These are phyloP conservation scores for Sarcophaga variegata DNA, from an alignment of 2,888 invertebrate species.

Conservation along the genomic window DNA sequence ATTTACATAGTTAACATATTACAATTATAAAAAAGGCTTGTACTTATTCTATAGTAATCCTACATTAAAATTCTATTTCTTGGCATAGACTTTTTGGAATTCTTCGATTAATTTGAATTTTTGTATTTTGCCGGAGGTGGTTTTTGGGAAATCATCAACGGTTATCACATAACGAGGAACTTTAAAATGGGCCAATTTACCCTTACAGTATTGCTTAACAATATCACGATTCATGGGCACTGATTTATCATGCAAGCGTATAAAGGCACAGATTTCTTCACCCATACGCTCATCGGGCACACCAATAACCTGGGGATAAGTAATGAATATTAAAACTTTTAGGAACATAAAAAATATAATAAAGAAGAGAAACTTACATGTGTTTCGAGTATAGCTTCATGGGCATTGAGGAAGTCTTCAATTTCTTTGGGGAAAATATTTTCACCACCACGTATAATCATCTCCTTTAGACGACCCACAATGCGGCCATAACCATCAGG, in stretches of 20 bases:
- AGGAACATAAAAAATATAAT: neutral
- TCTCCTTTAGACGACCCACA: slow-evolving; percentile 88
- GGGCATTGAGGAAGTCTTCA: slow-evolving; percentile 87
- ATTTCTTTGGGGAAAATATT: slow-evolving; percentile 92
- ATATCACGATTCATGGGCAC: slow-evolving; percentile 83
- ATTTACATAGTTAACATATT: too few relatives aligned
- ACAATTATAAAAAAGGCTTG: neutral
- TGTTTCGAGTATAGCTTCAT: slow-evolving; percentile 87
- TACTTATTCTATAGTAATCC: neutral
- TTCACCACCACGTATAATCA: slow-evolving; percentile 91
- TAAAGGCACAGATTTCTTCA: slow-evolving; percentile 87
- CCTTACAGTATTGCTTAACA: slow-evolving; percentile 85
- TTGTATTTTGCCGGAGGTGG: slow-evolving; percentile 90
- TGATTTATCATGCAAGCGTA: slow-evolving; percentile 83
- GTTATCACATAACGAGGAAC: slow-evolving; percentile 87
- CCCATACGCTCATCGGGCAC: slow-evolving; percentile 88
- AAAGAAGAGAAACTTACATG: slow-evolving; percentile 82
- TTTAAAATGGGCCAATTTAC: slow-evolving; percentile 89
- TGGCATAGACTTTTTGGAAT: slow-evolving; percentile 69
- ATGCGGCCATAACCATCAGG: slow-evolving; percentile 87
- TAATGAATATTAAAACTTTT: slow-evolving; percentile 54
- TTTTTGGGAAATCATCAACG: slow-evolving; percentile 88
- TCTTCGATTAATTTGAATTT: slow-evolving; percentile 84
- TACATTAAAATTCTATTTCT: slow-evolving; percentile 1
- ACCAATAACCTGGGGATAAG: slow-evolving; percentile 84